Evolutionary conservation across 2,888 invertebrate genomes (phyloP), one percentile per base, ranked within the genome.

Genomic region (Drosophila monieri): DNA sequence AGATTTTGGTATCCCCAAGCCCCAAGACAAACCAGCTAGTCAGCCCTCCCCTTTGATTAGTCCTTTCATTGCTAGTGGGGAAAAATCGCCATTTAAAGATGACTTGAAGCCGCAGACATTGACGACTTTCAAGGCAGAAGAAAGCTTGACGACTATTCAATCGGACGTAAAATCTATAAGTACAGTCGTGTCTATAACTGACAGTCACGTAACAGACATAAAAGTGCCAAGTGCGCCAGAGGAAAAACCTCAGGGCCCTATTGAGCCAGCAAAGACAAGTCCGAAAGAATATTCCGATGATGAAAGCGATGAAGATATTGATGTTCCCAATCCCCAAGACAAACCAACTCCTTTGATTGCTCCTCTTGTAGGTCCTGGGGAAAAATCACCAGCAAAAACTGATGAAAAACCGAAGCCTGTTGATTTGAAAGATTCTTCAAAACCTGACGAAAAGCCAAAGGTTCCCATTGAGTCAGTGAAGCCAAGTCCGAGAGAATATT

Each of bases 261-360:
- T 48, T 18, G 51, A n/a, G 3, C 10, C 41, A n/a, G n/a, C 30
- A 15, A 49, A 61, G 14, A 8, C 12, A 9, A 1, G 8, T 32
- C 9, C 30, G 0, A 56, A 44, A 51, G 30, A 62, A 9, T 54
- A 48, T 21, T 58, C 65, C 12, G 58, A 58, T 9, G 48, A 72
- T 25, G 71, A 68, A 37, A 59, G 41, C 25, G 59, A 59, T 25
- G 53, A 49, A 1, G 60, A 65, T 23, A 15, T 32, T 6, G 54
- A 15, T 0, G 51, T 53, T 51, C 32, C 15, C 10, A 68, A 54
- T 15, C 56, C 53, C 10, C 18, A 44, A 30, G 49, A 23, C 4
- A 43, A 30, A n/a, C 27, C 53, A 30, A 2, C 8, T 32, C n/a
- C 30, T n/a, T 21, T 21, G 9, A 6, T 48, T 27, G 9, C 18